These are phyloP conservation scores for Hirundo rustica DNA, from an alignment of 2,797 vertebrate species.

Conservation along the genomic window DNA sequence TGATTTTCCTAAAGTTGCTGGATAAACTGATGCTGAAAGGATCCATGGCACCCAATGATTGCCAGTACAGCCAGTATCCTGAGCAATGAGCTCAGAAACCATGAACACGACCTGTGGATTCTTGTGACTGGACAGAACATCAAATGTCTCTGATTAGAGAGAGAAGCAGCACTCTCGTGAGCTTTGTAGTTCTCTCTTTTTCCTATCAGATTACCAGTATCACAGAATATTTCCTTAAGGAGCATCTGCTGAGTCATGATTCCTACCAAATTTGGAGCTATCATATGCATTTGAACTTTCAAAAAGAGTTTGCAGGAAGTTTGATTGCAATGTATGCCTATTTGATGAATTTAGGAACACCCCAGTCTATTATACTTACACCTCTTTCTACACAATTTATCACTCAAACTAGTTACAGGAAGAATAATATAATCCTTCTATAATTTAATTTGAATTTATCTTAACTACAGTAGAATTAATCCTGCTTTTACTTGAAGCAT, in stretches of 20 bases:
- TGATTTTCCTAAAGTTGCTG: background rate
- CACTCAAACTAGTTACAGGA: background rate
- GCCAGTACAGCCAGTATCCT: too few relatives aligned
- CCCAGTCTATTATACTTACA: background rate
- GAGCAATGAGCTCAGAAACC: background rate
- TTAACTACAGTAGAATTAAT: background rate
- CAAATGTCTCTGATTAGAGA: background rate
- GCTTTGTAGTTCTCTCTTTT: background rate
- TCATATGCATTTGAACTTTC: background rate
- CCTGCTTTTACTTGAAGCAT: background rate
- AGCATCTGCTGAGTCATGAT: background rate
- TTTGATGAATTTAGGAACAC: background rate
- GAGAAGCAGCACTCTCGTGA: rapidly evolving
- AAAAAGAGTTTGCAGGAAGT: background rate
- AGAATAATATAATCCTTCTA: background rate
- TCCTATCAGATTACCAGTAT: background rate
- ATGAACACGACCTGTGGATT: background rate
- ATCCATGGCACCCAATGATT: background rate
- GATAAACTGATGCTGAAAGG: background rate
- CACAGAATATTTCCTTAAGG: background rate
- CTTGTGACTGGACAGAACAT: background rate
- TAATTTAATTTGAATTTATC: background rate
- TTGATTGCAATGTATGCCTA: background rate
- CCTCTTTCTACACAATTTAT: background rate
- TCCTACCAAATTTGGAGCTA: background rate